Evolutionary conservation across 2,113 vertebrate genomes (phyloP), one percentile per base, ranked within the genome.

Genomic region (Trinectes maculatus): DNA sequence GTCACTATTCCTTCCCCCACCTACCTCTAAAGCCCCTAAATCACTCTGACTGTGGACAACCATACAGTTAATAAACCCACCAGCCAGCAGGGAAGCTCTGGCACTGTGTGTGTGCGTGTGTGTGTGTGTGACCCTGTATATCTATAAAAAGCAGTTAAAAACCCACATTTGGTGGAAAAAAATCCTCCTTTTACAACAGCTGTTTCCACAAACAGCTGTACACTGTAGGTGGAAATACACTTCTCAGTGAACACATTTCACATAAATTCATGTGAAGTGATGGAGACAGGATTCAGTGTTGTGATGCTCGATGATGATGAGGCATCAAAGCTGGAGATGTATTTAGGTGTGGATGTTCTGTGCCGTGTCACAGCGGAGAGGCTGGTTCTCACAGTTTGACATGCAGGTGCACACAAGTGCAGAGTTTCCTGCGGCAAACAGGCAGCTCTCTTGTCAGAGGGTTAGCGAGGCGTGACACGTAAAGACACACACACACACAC

Each of bases 321-420:
- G 52, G 48, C 21, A n/a, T 71, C 43, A 47, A 65, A 77, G 79
- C 59, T 18, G 54, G 47, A 6, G 48, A 48, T 13, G 16, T 71
- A 59, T 74, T 85, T 86, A 44, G 64, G 46, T 69, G 34, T 65
- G 71, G 68, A 75, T 61, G 81, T 71, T 77, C 59, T 84, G 76
- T 65, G 52, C 57, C 49, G n/a, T 80, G 78, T 76, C 59, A 83
- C 52, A 36, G 70, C 67, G 83, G 67, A 81, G 57, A 63, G 74
- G 49, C 40, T 62, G 62, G 85, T 85, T 84, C 87, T 82, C 73
- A 70, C 74, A 69, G 66, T 86, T 89, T 87, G 65, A 91, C 79
- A 86, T 89, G 82, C 85, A 89, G 88, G 84, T 88, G 78, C 84
- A 82, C 73, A 67, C 28, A 69, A 79, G 69, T 47, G 22, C 63